phyloP scores from a whole-genome alignment of 2,113 vertebrate genomes.

The Scalopus aquaticus region DNA sequence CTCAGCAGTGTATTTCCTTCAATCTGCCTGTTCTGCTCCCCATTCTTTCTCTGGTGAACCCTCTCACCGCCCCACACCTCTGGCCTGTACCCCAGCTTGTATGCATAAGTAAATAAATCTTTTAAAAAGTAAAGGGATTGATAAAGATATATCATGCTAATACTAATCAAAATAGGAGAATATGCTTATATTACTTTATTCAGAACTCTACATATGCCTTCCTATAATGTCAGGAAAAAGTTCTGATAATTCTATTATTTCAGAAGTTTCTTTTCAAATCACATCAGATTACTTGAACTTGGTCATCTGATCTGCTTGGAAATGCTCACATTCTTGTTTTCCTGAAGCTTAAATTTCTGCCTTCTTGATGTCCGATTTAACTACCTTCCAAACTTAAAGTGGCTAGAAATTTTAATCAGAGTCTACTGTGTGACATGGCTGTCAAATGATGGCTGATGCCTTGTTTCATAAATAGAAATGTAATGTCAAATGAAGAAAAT shows the following conservation, averaged over 20 bases:
- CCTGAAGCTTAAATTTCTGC: background rate
- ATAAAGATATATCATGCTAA: background rate
- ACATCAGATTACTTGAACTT: background rate
- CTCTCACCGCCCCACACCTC: too few species aligned
- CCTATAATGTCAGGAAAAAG: background rate
- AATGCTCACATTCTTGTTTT: background rate
- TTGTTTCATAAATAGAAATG: conserved; percentile 34
- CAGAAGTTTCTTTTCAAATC: background rate
- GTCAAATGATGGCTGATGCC: conserved; percentile 48
- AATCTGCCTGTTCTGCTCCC: too few species aligned
- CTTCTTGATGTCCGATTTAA: conserved; percentile 30
- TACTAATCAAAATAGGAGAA: background rate
- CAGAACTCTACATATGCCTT: background rate
- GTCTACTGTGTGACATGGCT: conserved; percentile 31
- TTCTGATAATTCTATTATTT: background rate
- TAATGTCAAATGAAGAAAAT: background rate
- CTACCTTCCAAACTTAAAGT: conserved; percentile 12
- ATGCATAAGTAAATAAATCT: too few species aligned
- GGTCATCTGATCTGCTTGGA: conserved; percentile 14
- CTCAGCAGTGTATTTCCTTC: too few species aligned
- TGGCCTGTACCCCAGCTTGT: too few species aligned
- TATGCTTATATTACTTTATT: background rate
- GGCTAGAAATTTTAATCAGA: conserved; percentile 11
- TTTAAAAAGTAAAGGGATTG: background rate
- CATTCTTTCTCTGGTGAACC: too few species aligned